Percentiles rank a stretch among this genome's conserved stretches.
Evolutionary conservation across 2,888 invertebrate species (phyloP).

Genomic region (Mythimna lalbum): DNA sequence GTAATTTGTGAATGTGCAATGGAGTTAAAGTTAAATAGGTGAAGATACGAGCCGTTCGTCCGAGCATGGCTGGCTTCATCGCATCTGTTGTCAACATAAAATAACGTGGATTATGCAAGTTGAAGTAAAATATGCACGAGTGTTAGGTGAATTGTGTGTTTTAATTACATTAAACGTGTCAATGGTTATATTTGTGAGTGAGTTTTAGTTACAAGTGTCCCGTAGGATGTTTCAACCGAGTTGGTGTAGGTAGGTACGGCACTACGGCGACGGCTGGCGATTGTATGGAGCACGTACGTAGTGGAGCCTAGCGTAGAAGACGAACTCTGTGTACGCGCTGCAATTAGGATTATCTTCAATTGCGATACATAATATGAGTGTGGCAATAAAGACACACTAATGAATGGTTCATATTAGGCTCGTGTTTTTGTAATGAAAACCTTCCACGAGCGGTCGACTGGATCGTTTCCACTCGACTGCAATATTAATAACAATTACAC

Average conservation of each 20-base stretch:
- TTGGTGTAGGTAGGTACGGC: conserved; percentile 37
- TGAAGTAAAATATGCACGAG: conserved; percentile 86
- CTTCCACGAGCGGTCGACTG: conserved; percentile 17
- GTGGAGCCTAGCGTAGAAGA: conserved; percentile 41
- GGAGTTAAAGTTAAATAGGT: conserved; percentile 74
- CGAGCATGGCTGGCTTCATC: conserved; percentile 83
- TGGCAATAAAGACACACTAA: conserved; percentile 39
- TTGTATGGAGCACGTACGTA: conserved; percentile 45
- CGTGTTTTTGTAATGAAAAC: conserved; percentile 40
- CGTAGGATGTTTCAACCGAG: conserved; percentile 18
- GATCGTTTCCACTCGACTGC: conserved; percentile 30
- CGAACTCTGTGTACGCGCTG: conserved; percentile 41
- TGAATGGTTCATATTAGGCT: conserved; percentile 38
- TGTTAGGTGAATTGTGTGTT: conserved; percentile 85
- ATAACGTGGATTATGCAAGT: conserved; percentile 90
- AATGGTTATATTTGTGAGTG: conserved; percentile 60
- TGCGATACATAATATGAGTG: conserved; percentile 37
- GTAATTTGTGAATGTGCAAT: conserved; percentile 77
- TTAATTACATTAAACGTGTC: conserved; percentile 64
- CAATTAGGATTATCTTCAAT: conserved; percentile 51
- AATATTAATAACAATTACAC: conserved; percentile 18
- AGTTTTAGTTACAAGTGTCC: conserved; percentile 60
- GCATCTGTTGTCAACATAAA: conserved; percentile 88
- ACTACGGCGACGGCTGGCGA: conserved; percentile 36
- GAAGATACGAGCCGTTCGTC: conserved; percentile 71